Conservation (phyloP, 1,140 invertebrate species). For the Leptopilina clavipes region DNA sequence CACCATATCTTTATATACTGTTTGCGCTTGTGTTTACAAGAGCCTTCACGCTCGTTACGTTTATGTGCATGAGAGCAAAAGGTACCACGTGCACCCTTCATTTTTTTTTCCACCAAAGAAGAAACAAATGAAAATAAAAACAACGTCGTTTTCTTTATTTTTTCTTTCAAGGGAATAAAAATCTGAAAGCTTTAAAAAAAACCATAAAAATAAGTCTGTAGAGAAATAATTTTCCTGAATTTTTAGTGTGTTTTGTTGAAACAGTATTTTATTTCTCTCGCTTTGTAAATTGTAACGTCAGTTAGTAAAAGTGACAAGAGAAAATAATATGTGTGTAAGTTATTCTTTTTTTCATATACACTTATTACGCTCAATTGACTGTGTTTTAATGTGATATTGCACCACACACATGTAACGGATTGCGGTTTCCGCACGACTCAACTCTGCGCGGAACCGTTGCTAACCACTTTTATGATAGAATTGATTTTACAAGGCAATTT, state of each 20-base stretch:
- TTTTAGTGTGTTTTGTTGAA: too few species aligned
- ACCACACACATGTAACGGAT: background rate
- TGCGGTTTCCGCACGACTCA: background rate
- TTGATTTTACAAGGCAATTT: slow-evolving; percentile 22
- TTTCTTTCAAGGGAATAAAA: too few species aligned
- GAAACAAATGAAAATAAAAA: too few species aligned
- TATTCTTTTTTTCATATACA: background rate
- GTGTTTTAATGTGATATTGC: slow-evolving; percentile 21
- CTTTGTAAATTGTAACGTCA: too few species aligned
- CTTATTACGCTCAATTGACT: slow-evolving; percentile 24
- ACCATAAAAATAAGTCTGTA: background rate
- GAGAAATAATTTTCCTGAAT: too few species aligned
- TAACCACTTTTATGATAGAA: slow-evolving; percentile 24
- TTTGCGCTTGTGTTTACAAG: slow-evolving; percentile 7
- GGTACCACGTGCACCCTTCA: too few species aligned
- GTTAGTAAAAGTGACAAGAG: slow-evolving; percentile 19
- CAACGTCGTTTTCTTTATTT: too few species aligned
- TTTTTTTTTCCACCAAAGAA: too few species aligned
- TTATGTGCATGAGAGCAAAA: background rate
- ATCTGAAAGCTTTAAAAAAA: background rate
- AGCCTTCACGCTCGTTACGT: background rate
- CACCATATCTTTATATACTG: background rate
- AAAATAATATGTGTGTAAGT: slow-evolving; percentile 17
- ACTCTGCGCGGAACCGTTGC: background rate
- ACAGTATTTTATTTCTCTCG: background rate